Conservation (phyloP, 1,140 invertebrate genomes). For the Anastrepha ludens region DNA sequence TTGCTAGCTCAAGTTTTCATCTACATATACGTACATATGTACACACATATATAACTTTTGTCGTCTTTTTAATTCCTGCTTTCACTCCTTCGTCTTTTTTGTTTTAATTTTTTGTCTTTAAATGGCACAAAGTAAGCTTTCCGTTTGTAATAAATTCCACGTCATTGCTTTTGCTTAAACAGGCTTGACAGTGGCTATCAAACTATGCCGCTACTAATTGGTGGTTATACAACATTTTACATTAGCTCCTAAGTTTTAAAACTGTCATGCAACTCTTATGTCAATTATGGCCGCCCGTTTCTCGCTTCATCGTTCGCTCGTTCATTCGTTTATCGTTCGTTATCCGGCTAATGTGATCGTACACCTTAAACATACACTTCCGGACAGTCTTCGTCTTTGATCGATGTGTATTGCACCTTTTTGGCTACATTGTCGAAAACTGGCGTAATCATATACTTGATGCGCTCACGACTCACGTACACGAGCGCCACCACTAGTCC, state of each 20-base stretch:
- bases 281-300: not conserved
- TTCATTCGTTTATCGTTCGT: not conserved
- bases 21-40: not conserved
- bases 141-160: not conserved
- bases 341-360: not conserved
- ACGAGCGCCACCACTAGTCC: conserved; percentile 77
- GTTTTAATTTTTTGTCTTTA: conserved; percentile 36
- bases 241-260: not conserved
- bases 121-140: conserved; percentile 46
- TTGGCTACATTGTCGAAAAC: conserved; percentile 80
- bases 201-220: conserved; percentile 15
- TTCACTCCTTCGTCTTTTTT: not conserved
- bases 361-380: conserved; percentile 72
- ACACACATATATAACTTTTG: not conserved
- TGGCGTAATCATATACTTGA: conserved; percentile 79
- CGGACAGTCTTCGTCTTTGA: conserved; percentile 76
- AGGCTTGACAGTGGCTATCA: not conserved
- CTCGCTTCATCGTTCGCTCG: not conserved
- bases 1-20: not conserved
- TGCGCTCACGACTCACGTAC: conserved; percentile 78
- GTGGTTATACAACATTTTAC: not conserved
- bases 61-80: not conserved
- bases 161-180: not conserved
- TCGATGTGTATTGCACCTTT: conserved; percentile 85
- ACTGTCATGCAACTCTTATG: conserved; percentile 5